Evolutionary conservation across 2,797 vertebrate species (phyloP).

Genomic region (Sorex maritimensis): DNA sequence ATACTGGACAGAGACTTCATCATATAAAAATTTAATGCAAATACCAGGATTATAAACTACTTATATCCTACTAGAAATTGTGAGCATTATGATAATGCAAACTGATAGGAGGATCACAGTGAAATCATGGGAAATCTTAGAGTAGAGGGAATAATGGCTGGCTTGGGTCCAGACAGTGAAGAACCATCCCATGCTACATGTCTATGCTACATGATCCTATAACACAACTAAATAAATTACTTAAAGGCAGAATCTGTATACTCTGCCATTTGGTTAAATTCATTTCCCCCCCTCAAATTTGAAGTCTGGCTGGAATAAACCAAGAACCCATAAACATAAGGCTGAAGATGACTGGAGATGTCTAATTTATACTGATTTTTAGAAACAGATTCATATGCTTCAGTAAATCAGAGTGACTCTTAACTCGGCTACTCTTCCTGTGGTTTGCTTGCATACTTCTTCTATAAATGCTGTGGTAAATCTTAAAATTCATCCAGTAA

Average conservation of each 20-base stretch:
- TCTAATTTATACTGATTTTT: background rate
- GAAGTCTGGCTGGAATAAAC: slow-evolving; percentile 11
- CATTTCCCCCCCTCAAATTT: background rate
- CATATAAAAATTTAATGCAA: background rate
- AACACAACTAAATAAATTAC: background rate
- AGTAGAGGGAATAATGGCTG: background rate
- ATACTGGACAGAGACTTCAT: background rate
- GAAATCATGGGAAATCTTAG: background rate
- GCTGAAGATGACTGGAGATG: background rate
- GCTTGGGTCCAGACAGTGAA: background rate
- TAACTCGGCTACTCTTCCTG: background rate
- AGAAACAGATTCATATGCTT: background rate
- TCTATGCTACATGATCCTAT: background rate
- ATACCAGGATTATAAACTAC: background rate
- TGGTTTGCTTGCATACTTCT: background rate
- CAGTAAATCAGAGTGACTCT: background rate
- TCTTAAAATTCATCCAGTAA: background rate
- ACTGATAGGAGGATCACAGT: background rate
- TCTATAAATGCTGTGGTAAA: background rate
- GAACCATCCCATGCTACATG: no score
- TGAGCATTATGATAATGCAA: background rate
- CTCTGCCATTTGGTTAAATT: background rate
- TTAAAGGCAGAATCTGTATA: background rate
- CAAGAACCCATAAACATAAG: background rate
- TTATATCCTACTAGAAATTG: background rate